Evolutionary conservation across 2,888 invertebrate genomes (phyloP), one percentile per base, ranked within the genome.

Genomic region (Gastrophysa polygoni): DNA sequence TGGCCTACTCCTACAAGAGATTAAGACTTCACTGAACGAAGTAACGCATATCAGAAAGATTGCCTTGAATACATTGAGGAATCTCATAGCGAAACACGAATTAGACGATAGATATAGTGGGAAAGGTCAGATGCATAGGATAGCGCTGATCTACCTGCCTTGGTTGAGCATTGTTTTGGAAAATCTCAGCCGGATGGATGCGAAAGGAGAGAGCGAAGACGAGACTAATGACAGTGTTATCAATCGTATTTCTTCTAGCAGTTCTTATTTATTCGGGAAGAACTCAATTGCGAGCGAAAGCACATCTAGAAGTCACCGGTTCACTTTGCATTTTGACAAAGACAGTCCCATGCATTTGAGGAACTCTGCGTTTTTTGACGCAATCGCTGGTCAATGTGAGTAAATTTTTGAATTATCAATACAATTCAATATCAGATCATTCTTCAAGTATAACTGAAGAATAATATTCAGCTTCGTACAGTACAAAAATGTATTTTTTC

Each of bases 1-100:
- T 49, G 97, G 95, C 10, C 84, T 93, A 49, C 82, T 98, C 63
- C 83, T 98, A 70, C 92, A 93, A 82, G 96, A 98, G 85, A 88
- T 96, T 6, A 91, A 91, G 78, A 87, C 89, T 56, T 91, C 96
- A 0, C 85, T 98, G 5, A 91, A 92, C 69, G 95, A 96, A 81
- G 88, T 93, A 17, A 87, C 91, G 0, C 91, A 92, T 66, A 91
- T 95, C 69, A 87, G 97, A 1, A 90, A 91, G 66, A 85, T 89
- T 50, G 95, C 96, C 0, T 85, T 98, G 63, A 83, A 85, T 34
- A 90, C 93, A 11, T 83, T 98, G 18, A 87, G 96, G 63, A 93
- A 95, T 79, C 83, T 96, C 65, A 82, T 98, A 71, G 95, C 95
- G 7, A 98, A 98, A 79, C 98, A 98, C 80, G 93, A 96, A 75